Evolutionary conservation across 2,797 vertebrate genomes (phyloP).

Genomic region (Tragelaphus eurycerus): DNA sequence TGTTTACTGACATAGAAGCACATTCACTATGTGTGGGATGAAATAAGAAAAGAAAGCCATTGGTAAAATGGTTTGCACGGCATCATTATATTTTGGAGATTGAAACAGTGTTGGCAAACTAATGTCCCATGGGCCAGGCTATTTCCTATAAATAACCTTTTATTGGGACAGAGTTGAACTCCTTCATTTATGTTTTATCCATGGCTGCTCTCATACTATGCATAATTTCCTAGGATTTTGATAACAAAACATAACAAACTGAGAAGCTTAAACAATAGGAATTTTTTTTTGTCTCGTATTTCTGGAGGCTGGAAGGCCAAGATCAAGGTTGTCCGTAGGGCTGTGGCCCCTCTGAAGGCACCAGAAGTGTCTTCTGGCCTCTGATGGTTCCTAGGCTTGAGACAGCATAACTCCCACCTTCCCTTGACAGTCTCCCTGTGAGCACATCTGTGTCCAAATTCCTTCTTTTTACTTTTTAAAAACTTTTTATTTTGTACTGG

Average conservation of each 20-base stretch:
- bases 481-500: background rate
- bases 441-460: background rate
- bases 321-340: background rate
- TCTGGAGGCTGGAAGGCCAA: background rate
- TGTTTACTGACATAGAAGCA: background rate
- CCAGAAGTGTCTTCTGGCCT: background rate
- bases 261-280: background rate
- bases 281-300: background rate
- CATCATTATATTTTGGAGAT: background rate
- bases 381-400: background rate
- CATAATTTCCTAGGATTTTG: background rate
- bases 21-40: background rate
- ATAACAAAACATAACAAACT: background rate
- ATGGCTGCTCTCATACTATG: background rate
- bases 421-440: fast-evolving
- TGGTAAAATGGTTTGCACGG: background rate
- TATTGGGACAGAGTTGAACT: background rate
- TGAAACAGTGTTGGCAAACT: background rate
- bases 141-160: background rate
- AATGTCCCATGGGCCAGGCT: background rate
- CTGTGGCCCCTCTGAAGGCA: fast-evolving
- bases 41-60: background rate
- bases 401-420: fast-evolving
- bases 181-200: fast-evolving
- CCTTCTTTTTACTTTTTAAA: background rate